Percentiles rank a stretch among this genome's conserved stretches.
Evolutionary conservation across 2,113 vertebrate genomes (phyloP).

Genomic region (Corydoras maculifer): DNA sequence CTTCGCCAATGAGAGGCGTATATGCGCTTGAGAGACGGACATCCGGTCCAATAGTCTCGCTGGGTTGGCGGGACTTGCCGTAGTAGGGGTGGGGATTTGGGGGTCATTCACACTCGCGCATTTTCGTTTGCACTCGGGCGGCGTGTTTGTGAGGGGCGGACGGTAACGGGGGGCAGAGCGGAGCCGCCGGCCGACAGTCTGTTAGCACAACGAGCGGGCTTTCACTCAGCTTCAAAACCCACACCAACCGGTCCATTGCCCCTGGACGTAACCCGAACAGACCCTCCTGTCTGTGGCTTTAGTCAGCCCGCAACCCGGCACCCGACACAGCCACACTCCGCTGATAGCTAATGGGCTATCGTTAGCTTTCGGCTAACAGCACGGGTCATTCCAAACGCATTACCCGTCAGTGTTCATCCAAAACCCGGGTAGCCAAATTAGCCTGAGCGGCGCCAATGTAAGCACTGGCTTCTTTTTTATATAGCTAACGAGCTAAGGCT

Average conservation of each 20-base stretch:
- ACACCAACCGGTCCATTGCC: conserved; percentile 19
- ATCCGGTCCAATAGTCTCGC: conserved; percentile 35
- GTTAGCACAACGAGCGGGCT: conserved; percentile 47
- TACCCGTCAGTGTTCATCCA: conserved; percentile 47
- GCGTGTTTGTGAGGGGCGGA: conserved; percentile 66
- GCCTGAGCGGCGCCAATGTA: conserved; percentile 1
- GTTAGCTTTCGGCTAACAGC: conserved; percentile 57
- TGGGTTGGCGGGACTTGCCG: conserved; percentile 40
- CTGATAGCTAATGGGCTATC: conserved; percentile 39
- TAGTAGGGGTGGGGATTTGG: conserved; percentile 59
- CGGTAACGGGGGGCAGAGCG: conserved; percentile 54
- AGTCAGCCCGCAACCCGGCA: conserved; percentile 52
- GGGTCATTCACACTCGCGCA: conserved; percentile 68
- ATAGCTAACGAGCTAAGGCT: conserved; percentile 12
- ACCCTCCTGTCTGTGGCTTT: conserved; percentile 42
- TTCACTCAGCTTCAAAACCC: conserved; percentile 23
- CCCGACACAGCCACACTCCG: conserved; percentile 44
- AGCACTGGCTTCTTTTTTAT: background rate
- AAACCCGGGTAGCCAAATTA: conserved; percentile 4
- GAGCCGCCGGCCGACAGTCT: conserved; percentile 58
- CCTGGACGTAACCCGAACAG: conserved; percentile 43
- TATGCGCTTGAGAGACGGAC: conserved; percentile 35
- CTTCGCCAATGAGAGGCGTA: conserved; percentile 21
- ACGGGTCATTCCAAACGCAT: conserved; percentile 19
- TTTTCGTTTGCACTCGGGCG: conserved; percentile 67